These are phyloP conservation scores for Pagrus major DNA, from an alignment of 2,113 vertebrate genomes.

Conservation along the genomic window DNA sequence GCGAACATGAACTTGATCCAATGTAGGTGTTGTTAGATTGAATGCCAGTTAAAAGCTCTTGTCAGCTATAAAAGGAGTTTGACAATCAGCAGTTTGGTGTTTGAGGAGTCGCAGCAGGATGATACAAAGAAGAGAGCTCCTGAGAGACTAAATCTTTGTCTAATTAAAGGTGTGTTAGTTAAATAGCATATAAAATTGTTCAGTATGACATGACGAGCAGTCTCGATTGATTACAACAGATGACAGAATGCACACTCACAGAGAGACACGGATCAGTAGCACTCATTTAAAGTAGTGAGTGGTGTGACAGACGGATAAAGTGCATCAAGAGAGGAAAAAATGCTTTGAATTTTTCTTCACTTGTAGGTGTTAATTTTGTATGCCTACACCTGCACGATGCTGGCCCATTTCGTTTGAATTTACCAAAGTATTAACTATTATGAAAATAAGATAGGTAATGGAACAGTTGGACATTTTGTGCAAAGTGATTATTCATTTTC, in stretches of 20 bases:
- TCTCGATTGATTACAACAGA: neutral
- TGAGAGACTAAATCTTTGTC: neutral
- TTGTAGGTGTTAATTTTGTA: neutral
- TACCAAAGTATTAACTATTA: neutral
- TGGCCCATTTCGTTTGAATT: neutral
- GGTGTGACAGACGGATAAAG: neutral
- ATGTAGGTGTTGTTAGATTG: conserved; percentile 3
- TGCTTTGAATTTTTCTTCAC: neutral
- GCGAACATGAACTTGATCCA: conserved; percentile 1
- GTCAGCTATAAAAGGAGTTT: neutral
- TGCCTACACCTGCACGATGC: neutral
- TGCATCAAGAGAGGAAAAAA: neutral
- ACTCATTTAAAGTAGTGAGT: neutral
- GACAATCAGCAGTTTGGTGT: neutral
- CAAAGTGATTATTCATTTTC: neutral
- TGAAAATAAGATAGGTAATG: neutral
- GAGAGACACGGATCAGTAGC: neutral
- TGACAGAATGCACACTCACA: neutral
- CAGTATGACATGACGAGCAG: neutral
- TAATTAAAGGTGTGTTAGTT: neutral
- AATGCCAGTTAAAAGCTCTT: conserved; percentile 3
- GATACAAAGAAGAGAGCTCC: neutral
- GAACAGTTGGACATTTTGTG: neutral
- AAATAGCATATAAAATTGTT: neutral
- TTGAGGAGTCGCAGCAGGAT: neutral